Conservation (phyloP, 2,113 vertebrate species). For the Collichthys lucidus region DNA sequence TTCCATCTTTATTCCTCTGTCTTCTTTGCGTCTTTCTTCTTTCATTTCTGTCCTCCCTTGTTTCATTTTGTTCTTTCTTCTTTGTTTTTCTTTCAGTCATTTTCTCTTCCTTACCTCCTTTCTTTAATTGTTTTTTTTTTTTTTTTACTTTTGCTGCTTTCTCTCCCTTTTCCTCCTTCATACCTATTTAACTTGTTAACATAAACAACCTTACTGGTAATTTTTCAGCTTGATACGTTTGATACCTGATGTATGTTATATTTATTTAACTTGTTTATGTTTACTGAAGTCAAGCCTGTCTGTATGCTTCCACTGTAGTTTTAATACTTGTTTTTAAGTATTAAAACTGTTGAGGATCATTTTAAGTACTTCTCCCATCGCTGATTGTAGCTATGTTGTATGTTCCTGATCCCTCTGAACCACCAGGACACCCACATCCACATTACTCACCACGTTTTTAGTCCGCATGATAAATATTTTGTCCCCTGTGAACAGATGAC, state of each 20-base stretch:
- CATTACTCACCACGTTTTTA: conserved; percentile 44
- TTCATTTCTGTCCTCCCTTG: not conserved
- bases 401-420: conserved; percentile 10
- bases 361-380: not conserved
- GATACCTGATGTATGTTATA: not conserved
- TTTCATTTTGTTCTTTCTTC: not conserved
- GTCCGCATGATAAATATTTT: conserved; percentile 47
- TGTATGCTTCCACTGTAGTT: not conserved
- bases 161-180: not conserved
- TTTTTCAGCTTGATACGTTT: not conserved
- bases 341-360: not conserved
- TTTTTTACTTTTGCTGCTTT: not conserved
- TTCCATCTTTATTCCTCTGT: no score
- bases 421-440: conserved; percentile 35
- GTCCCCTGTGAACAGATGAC: conserved; percentile 46
- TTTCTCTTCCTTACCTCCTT: not conserved
- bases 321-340: not conserved
- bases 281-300: not conserved
- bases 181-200: not conserved
- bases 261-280: not conserved
- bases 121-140: not conserved
- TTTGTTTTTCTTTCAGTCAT: not conserved
- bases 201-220: not conserved
- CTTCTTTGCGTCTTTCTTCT: not conserved
- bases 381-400: not conserved